Evolutionary conservation across 2,888 invertebrate genomes (phyloP).

Genomic region (Rhagonycha lutea): DNA sequence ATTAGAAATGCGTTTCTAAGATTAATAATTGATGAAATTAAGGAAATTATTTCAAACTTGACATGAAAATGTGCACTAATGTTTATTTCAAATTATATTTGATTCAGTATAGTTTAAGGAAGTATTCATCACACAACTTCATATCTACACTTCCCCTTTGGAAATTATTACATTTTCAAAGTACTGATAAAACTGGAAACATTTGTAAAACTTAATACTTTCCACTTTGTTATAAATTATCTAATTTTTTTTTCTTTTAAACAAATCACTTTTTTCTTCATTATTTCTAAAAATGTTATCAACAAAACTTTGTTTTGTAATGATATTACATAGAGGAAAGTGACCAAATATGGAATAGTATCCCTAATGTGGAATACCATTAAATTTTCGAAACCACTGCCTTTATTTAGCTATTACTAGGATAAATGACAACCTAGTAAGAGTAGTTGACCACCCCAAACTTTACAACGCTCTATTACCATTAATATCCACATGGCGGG

Average conservation of each 20-base stretch:
- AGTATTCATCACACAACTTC: slow-evolving; percentile 8
- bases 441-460: no score
- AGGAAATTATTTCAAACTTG: slow-evolving; percentile 10
- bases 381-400: no score
- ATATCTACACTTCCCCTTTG: background rate
- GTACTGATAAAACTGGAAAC: background rate
- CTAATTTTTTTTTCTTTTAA: background rate
- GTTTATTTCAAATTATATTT: slow-evolving; percentile 13
- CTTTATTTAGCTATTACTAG: no score
- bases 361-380: no score
- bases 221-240: background rate
- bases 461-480: no score
- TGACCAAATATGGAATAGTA: no score
- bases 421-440: no score
- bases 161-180: background rate
- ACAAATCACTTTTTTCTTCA: no score
- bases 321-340: no score
- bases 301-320: no score
- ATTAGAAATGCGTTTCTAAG: slow-evolving; percentile 5
- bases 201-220: background rate
- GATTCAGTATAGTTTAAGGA: slow-evolving; percentile 9
- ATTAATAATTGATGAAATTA: slow-evolving; percentile 15
- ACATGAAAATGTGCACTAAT: slow-evolving; percentile 6
- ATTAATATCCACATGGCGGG: no score
- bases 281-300: no score